Percentiles rank a stretch among this genome's conserved stretches.
Conservation (phyloP, 2,797 vertebrate species). For the Dryobates pubescens region DNA sequence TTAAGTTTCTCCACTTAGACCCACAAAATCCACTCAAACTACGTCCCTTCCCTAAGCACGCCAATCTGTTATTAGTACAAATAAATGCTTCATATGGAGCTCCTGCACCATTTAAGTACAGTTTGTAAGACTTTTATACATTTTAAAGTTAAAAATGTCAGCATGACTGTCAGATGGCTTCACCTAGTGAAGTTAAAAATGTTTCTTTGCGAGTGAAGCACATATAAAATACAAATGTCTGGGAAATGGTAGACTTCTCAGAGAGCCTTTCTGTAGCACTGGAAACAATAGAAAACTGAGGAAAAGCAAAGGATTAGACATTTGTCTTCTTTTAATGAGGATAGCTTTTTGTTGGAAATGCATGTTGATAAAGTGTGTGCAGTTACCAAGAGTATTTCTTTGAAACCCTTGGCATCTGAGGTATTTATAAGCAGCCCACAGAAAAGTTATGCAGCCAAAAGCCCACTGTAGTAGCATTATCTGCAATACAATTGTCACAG, state of each 20-base stretch:
- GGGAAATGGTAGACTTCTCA: background rate
- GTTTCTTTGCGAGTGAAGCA: background rate
- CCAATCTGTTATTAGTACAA: background rate
- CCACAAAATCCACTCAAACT: background rate
- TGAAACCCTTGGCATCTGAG: slow-evolving; percentile 34
- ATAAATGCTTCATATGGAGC: background rate
- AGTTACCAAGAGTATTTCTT: slow-evolving; percentile 53
- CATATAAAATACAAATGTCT: background rate
- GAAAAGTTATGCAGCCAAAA: slow-evolving; percentile 44
- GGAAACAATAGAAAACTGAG: slow-evolving; percentile 18
- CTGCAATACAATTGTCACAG: slow-evolving; percentile 13
- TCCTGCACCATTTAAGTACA: background rate
- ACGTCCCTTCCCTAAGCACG: background rate
- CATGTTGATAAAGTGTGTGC: background rate
- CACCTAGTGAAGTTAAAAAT: background rate
- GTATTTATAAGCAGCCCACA: slow-evolving; percentile 49
- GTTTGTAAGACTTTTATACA: background rate
- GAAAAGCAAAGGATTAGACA: slow-evolving; percentile 27
- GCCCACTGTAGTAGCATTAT: background rate
- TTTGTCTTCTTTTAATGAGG: slow-evolving; percentile 48
- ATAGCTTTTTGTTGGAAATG: slow-evolving; percentile 51
- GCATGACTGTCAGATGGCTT: background rate
- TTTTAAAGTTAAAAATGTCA: background rate
- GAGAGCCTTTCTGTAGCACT: background rate
- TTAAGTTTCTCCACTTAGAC: background rate